Base-by-base conservation (phyloP, 1,140 invertebrate species). In the Batillaria attramentaria region DNA sequence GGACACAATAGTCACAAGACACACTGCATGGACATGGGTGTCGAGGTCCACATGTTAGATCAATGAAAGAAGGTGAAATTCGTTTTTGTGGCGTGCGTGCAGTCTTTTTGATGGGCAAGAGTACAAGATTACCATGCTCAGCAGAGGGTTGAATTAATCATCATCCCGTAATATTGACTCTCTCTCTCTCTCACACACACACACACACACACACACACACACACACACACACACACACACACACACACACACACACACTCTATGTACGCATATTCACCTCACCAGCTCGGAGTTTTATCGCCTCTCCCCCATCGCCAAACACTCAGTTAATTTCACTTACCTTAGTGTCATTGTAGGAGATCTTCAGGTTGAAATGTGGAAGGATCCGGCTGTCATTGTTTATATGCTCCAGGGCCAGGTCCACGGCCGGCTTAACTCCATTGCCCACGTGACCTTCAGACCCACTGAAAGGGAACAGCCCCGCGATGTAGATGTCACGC, bases 341-440 rank as follows among this genome's bases (percentile, higher is more conserved):
- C 83, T 80, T 72, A 13, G 80, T 80, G 62, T 84, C 83, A 66
- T 81, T 84, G 72, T 72, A 84, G 18, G 78, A 76, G 62, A 84
- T 78, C 20, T 69, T 72, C 37, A 84, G 68, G 1, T 65, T 28
- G n/a, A 80, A 78, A 24, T 72, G 50, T 3, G 42, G 65, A 4
- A 84, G 77, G n/a, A 84, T 50, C 16, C 33, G 37, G 2, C 70
- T 54, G 41, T 84, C 78, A 39, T 80, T 84, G 66, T 84, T 84
- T 24, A 84, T 62, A 60, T 82, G 81, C 42, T 78, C 57, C 6
- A 84, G 31, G 6, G 83, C 80, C 35, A 84, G 68, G n/a, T 84
- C 62, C 20, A 84, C 83, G 5, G 83, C 83, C 4, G 83, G 83
- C 37, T 77, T 69, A 2, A 84, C 83, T 18, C 83, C 83, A n/a